phyloP scores from a whole-genome alignment of 2,797 vertebrate species.

The Sebastiscus tertius region DNA sequence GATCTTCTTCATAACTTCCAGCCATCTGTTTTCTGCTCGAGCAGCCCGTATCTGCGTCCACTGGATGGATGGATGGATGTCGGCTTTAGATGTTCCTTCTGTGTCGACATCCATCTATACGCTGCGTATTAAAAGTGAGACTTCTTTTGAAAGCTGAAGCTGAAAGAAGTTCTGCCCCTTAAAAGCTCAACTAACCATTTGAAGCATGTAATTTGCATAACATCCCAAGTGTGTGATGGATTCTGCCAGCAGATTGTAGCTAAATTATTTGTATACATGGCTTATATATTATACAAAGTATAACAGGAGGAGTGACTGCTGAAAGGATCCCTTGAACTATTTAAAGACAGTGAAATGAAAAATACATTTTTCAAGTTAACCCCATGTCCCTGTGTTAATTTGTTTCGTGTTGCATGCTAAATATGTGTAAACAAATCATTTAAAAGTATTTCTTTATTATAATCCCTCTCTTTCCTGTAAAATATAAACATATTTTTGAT shows the following conservation, averaged over 20 bases:
- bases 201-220: conserved; percentile 16
- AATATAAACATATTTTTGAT: background rate
- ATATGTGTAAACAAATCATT: background rate
- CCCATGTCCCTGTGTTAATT: background rate
- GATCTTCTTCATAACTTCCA: background rate
- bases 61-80: background rate
- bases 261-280: conserved; percentile 12
- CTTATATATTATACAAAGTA: background rate
- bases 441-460: background rate
- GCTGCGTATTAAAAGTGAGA: background rate
- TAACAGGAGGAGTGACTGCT: background rate
- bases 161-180: background rate
- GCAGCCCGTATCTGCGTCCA: conserved; percentile 2
- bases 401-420: background rate
- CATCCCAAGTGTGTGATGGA: background rate
- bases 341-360: background rate
- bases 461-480: background rate
- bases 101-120: background rate
- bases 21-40: conserved; percentile 18
- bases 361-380: background rate
- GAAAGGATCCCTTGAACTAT: background rate
- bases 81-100: background rate
- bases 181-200: background rate
- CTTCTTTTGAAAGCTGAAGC: conserved; percentile 1
- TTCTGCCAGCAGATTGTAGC: conserved; percentile 13